These are phyloP conservation scores for Halyomorpha halys DNA, from an alignment of 1,140 invertebrate species.

Conservation along the genomic window DNA sequence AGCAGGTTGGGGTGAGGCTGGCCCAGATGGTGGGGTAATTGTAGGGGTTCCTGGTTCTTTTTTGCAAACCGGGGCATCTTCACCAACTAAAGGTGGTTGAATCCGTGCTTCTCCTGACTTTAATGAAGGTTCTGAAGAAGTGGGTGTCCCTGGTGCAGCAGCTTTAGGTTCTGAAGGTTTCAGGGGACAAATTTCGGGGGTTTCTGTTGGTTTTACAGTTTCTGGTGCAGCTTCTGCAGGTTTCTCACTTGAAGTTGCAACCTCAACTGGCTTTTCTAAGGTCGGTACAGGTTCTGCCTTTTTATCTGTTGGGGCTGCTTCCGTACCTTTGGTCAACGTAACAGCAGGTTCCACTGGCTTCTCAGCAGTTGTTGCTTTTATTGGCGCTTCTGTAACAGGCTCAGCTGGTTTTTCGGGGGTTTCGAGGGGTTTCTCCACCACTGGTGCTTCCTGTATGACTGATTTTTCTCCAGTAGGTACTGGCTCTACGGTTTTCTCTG, in stretches of 20 bases:
- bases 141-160: background rate
- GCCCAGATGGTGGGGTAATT: conserved; percentile 21
- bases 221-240: background rate
- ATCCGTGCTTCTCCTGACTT: background rate
- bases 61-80: background rate
- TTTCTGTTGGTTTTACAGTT: background rate
- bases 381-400: conserved; percentile 7
- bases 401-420: conserved; percentile 7
- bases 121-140: background rate
- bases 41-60: conserved; percentile 18
- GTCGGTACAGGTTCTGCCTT: background rate
- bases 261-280: background rate
- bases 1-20: conserved; percentile 18
- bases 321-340: background rate
- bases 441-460: background rate
- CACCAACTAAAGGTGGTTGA: background rate
- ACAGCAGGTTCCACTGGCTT: background rate
- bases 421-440: background rate
- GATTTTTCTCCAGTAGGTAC: conserved; percentile 1
- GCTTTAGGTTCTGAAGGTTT: background rate
- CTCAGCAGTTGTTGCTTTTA: background rate
- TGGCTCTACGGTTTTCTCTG: conserved; percentile 4
- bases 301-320: no score
- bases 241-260: background rate
- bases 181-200: no score